phyloP scores from a whole-genome alignment of 2,113 vertebrate genomes.

The Alosa alosa region DNA sequence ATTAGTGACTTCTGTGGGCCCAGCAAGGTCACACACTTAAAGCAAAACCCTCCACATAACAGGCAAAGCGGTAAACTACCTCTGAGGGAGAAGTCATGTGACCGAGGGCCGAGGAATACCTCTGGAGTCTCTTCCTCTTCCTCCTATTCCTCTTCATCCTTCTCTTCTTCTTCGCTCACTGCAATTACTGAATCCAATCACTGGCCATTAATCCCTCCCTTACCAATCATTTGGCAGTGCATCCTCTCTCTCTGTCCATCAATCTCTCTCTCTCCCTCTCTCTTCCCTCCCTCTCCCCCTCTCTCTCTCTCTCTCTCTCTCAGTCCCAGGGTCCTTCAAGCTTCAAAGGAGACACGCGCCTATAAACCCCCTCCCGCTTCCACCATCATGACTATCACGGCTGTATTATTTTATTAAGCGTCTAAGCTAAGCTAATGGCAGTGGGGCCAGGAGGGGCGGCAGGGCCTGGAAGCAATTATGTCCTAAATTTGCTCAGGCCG shows the following conservation, averaged over 20 bases:
- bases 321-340: not conserved
- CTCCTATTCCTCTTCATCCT: not conserved
- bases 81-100: not conserved
- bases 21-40: no score
- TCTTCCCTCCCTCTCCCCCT: not conserved
- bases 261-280: not conserved
- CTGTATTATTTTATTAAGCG: slow-evolving; percentile 15
- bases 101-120: not conserved
- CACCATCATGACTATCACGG: not conserved
- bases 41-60: no score
- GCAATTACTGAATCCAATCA: slow-evolving; percentile 18
- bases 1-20: no score
- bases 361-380: not conserved
- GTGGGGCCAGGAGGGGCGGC: slow-evolving; percentile 11
- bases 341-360: slow-evolving; percentile 17
- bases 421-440: slow-evolving; percentile 28
- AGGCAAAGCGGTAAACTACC: no score
- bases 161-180: not conserved
- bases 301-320: slow-evolving; percentile 23
- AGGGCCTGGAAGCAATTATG: slow-evolving; percentile 43
- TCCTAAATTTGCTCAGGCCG: slow-evolving; percentile 36
- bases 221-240: slow-evolving; percentile 13
- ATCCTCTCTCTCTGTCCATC: slow-evolving; percentile 19
- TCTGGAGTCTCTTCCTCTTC: not conserved
- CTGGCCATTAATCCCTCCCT: not conserved